A percentile compares a stretch with the other conserved stretches of the same genome.
Conservation (phyloP, 2,888 invertebrate species). For the Junonia oenone region DNA sequence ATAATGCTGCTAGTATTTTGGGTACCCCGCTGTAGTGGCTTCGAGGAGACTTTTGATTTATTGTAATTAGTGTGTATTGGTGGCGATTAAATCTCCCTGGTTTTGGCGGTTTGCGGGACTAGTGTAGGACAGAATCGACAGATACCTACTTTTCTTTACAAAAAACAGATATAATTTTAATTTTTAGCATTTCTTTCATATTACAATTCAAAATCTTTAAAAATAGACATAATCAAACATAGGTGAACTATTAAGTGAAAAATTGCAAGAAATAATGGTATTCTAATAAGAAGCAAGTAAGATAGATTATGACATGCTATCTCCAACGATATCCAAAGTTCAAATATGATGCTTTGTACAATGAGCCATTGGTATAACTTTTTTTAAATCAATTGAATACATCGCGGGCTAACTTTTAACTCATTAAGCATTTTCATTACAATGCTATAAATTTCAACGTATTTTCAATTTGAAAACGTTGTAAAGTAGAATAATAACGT, state of each 20-base stretch:
- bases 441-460: slow-evolving; percentile 35
- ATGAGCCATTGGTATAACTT: slow-evolving; percentile 45
- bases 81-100: no score
- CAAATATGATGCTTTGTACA: slow-evolving; percentile 30
- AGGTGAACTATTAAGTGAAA: slow-evolving; percentile 46
- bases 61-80: no score
- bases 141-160: no score
- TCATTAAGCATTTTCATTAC: slow-evolving; percentile 30
- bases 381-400: slow-evolving; percentile 35
- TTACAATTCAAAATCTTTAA: slow-evolving; percentile 41
- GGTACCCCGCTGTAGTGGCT: no score
- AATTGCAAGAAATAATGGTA: slow-evolving; percentile 43
- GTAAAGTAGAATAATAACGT: slow-evolving; percentile 33
- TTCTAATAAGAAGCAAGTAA: slow-evolving; percentile 38
- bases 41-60: no score
- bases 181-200: slow-evolving; percentile 30
- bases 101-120: no score
- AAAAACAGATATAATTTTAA: no score
- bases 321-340: slow-evolving; percentile 38
- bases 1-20: no score
- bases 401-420: slow-evolving; percentile 34
- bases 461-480: slow-evolving; percentile 34
- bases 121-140: no score
- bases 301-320: slow-evolving; percentile 35
- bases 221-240: slow-evolving; percentile 38